These are phyloP conservation scores for Ditylenchus weischeri DNA, from an alignment of 2,888 invertebrate genomes.

Conservation along the genomic window DNA sequence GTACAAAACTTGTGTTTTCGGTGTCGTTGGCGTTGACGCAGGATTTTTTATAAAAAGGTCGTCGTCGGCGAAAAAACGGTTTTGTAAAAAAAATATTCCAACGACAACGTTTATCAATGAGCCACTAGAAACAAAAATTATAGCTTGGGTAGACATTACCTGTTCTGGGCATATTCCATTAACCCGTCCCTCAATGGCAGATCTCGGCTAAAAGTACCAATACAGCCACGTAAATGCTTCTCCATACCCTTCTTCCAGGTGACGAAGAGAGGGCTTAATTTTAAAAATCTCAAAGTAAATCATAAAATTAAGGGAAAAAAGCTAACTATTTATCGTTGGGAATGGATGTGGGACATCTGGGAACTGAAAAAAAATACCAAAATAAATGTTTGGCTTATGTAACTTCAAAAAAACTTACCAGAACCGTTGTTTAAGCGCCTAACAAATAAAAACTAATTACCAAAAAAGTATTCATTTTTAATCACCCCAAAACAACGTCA, in stretches of 20 bases:
- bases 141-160: constrained; percentile 19
- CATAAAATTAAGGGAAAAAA: constrained; percentile 8
- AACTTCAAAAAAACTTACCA: constrained; percentile 12
- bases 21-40: no score
- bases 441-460: no score
- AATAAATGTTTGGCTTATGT: no score
- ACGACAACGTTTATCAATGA: no score
- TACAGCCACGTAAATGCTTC: constrained; percentile 90
- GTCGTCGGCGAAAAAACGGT: no score
- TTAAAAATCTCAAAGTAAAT: not conserved
- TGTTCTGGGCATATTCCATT: constrained; percentile 52
- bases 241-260: constrained; percentile 98
- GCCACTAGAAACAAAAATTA: not conserved
- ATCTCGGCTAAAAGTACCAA: constrained; percentile 78
- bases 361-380: constrained; percentile 64
- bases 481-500: constrained; percentile 78
- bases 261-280: constrained; percentile 87
- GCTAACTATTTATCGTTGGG: constrained; percentile 85
- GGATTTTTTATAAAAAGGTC: no score
- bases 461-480: no score
- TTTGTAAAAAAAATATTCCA: no score
- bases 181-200: constrained; percentile 40
- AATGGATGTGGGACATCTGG: constrained; percentile 74
- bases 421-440: constrained; percentile 83
- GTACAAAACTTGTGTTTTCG: no score